Evolutionary conservation across 2,797 vertebrate species (phyloP), one percentile per base, ranked within the genome.

Genomic region (Babyrousa celebensis): DNA sequence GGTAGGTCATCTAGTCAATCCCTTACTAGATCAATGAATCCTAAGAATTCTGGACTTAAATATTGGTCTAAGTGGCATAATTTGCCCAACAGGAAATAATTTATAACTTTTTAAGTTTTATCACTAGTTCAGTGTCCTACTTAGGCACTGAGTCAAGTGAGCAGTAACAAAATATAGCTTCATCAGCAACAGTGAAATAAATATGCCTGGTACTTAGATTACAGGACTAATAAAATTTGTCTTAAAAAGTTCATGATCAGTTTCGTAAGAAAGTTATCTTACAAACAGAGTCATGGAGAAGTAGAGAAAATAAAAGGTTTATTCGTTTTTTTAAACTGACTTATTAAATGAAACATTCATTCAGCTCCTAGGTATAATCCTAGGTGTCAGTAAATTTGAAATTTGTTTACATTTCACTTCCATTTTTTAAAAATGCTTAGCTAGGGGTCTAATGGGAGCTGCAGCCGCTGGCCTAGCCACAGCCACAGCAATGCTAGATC

Each of bases 371-470:
- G 36, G 10, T 63, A 84, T 84, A 92, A 94, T 84, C 56, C 32
- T 36, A 89, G 25, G n/a, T 67, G 68, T 93, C 43, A 71, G n/a
- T 93, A 89, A 91, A 92, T 94, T 56, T 96, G 32, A 96, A 95
- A 78, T 91, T 72, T 93, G 56, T 68, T 93, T 70, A 40, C 43
- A 95, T 72, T 96, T 85, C n/a, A 89, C 40, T 48, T 96, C 40
- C 65, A 72, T 12, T 95, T 62, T 36, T 36, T 3, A 36, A 36
- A 36, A 36, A 36, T 36, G 36, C 36, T 36, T 36, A 36, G 36
- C 36, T 36, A 36, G 36, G 36, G 36, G 36, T 36, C 36, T 36
- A 36, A 36, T 36, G 36, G 36, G 36, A 36, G 36, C 36, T 36
- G 36, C 36, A 36, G 36, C 36, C 36, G 36, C 36, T 36, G 36